Base-by-base conservation (phyloP, 2,888 invertebrate genomes). In the Hermaeophaga mercurialis region DNA sequence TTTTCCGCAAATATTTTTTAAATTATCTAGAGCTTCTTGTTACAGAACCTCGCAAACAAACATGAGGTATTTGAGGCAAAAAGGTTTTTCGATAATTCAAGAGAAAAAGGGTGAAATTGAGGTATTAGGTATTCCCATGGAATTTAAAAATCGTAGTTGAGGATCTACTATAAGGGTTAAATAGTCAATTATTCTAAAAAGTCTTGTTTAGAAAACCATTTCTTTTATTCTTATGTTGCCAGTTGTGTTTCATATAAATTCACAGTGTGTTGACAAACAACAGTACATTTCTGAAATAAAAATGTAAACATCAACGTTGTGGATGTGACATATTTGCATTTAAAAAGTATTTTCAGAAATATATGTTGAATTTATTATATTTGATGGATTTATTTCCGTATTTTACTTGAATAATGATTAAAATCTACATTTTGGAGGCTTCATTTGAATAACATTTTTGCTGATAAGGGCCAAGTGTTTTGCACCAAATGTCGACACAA, bases 381-480 rank as follows among this genome's bases (percentile, higher is more conserved):
- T 43, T 43, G 43, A 43, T 43, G 24, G 43, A 43, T 43, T 43
- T 26, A 24, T 11, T 43, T 43, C 43, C 43, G 43, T 15, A 26
- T 26, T 43, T 26, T 11, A 14, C 43, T 36, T 15, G 17, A 15
- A 33, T 11, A 41, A 43, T n/a, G 26, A 43, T 43, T 43, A 24
- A 24, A 43, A 43, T 43, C 43, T 43, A 43, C 43, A 43, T 18
- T 43, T 43, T 43, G 1, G 22, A n/a, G 14, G 12, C 26, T 43
- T 14, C 26, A 43, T 43, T 43, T 15, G 14, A 43, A 43, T 43
- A 41, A 41, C 19, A 43, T 43, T 43, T 43, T 43, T 26, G 15
- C 43, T 15, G 43, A 43, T 43, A 41, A 41, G 36, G 17, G 14
- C 17, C 5, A 36, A 36, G 36, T 36, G 9, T 36, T 36, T 36